These are phyloP conservation scores for Ictalurus punctatus DNA, from an alignment of 2,113 vertebrate genomes.

Conservation along the genomic window DNA sequence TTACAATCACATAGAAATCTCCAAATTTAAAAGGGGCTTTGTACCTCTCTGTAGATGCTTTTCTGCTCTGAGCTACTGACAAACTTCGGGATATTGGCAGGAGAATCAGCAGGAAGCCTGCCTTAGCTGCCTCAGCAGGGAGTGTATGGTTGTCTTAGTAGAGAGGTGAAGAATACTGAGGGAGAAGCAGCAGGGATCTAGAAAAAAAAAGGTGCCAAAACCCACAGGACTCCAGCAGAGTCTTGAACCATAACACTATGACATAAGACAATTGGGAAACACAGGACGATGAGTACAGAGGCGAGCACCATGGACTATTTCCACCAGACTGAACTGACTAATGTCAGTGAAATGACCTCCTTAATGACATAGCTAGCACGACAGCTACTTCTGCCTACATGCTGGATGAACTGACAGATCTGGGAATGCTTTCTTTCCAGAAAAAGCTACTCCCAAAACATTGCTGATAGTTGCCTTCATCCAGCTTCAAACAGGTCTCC, in stretches of 20 bases:
- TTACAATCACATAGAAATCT: conserved; percentile 52
- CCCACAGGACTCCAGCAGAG: conserved; percentile 65
- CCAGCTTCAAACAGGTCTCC: conserved; percentile 15
- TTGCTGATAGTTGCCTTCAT: conserved; percentile 10
- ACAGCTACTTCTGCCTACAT: neutral
- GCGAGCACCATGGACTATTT: conserved; percentile 20
- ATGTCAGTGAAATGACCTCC: conserved; percentile 13
- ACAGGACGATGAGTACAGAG: conserved; percentile 2
- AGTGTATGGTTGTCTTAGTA: conserved; percentile 13
- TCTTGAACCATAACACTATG: conserved; percentile 57
- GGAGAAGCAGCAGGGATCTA: conserved; percentile 45
- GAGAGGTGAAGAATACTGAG: conserved; percentile 45
- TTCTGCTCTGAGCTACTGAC: conserved; percentile 62
- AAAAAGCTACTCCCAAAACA: neutral
- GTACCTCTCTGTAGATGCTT: conserved; percentile 41
- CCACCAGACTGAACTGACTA: neutral
- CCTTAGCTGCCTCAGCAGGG: conserved; percentile 64
- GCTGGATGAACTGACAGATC: neutral
- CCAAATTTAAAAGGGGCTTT: conserved; percentile 19
- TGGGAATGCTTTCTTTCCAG: conserved; percentile 3
- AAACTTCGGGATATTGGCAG: conserved; percentile 64
- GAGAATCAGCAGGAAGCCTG: conserved; percentile 70
- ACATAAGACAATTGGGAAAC: conserved; percentile 20
- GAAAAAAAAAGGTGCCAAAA: conserved; percentile 67
- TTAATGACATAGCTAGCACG: neutral